Percentiles rank a stretch among this genome's conserved stretches.
These are phyloP conservation scores for Nothura maculosa DNA, from an alignment of 2,797 vertebrate species.

Conservation along the genomic window DNA sequence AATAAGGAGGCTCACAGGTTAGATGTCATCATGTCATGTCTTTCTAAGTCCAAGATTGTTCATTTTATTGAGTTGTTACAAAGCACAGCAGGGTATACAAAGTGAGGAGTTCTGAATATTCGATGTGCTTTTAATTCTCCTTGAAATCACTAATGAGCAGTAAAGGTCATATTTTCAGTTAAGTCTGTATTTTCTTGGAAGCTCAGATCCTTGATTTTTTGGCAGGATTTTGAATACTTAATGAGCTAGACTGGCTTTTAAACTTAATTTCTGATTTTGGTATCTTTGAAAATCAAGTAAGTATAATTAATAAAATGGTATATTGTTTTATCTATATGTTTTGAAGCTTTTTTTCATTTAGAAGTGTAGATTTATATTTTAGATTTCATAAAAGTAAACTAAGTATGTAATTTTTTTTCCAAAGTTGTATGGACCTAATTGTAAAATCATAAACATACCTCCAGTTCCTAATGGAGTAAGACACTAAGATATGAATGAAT, in stretches of 20 bases:
- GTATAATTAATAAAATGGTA: neutral
- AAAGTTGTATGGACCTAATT: neutral
- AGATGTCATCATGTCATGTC: neutral
- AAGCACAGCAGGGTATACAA: neutral
- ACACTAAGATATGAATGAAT: constrained; percentile 10
- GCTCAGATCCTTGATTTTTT: neutral
- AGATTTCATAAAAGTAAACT: neutral
- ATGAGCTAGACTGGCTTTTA: neutral
- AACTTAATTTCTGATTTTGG: neutral
- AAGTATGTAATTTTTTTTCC: neutral
- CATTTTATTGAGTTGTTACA: neutral
- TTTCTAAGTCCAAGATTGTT: neutral
- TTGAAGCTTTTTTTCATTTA: neutral
- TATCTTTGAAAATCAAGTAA: neutral
- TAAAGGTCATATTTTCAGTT: neutral
- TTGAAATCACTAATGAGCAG: neutral
- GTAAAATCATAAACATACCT: constrained; percentile 24
- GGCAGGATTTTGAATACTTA: neutral
- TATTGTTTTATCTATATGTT: neutral
- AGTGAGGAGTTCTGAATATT: neutral
- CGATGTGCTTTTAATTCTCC: neutral
- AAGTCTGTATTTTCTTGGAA: neutral
- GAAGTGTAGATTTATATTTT: neutral
- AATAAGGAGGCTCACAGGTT: neutral
- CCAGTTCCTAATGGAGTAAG: neutral